Base-by-base conservation (phyloP, 2,888 invertebrate species). In the Nomada lathburiana region DNA sequence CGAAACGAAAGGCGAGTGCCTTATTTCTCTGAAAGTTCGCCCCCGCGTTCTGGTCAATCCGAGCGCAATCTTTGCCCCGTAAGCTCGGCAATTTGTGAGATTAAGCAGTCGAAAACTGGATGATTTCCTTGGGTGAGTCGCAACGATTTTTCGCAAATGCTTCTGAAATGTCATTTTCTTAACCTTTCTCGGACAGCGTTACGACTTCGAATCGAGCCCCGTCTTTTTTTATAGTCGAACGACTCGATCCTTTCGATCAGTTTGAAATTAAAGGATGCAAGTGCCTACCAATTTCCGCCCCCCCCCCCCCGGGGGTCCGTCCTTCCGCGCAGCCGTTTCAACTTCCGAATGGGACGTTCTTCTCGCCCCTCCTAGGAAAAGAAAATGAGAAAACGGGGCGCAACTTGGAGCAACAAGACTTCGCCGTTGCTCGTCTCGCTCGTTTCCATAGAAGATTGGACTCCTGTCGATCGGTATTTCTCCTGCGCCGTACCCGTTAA, bases 241-340 rank as follows among this genome's bases (percentile, higher is more conserved):
- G 26, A 47, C 76, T 36, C 59, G 73, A 53, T 73, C 64, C 18
- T 52, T 42, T 69, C 80, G 75, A 83, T 80, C 76, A 55, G 52
- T 55, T 76, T 47, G 53, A 69, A 81, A 84, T 84, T 85, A 85
- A 84, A 77, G 79, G 63, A 72, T 16, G 72, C 83, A 60, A 86
- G 70, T 65, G 60, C 65, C 86, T 65, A 63, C 65, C 86, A 86
- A 86, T 86, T 86, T 86, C 86, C 86, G 81, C 36, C 74, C 18
- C 26, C 26, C 1, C 23, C 23, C 23, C 26, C 67, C 4, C 55
- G 52, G 57, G 60, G 65, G 29, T n/a, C 68, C 62, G 79, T 84
- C 84, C 78, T 84, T 82, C 84, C 84, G 65, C 53, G 78, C 47
- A 74, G 72, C 73, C 76, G 84, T 81, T 85, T 78, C 83, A 73